Evolutionary conservation across 2,888 invertebrate species (phyloP).

Genomic region (Schizotus pectinicornis): DNA sequence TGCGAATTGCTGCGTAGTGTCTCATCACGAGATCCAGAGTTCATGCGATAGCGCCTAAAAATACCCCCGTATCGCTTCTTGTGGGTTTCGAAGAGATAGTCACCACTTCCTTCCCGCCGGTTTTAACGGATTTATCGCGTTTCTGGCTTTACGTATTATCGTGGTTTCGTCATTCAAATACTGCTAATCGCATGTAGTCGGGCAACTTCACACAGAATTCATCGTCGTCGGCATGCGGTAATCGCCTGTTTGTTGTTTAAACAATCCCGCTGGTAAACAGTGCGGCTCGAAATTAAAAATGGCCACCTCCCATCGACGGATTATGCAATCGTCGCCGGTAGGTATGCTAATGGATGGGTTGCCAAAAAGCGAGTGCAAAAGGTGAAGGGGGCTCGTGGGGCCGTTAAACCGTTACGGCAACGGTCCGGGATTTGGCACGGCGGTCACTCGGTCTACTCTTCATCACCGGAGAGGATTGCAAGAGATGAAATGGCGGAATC

Average conservation of each 20-base stretch:
- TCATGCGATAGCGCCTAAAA: constrained; percentile 7
- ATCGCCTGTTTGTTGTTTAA: not conserved
- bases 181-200: too few relatives aligned
- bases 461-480: constrained; percentile 22
- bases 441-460: constrained; percentile 28
- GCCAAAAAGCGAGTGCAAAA: constrained; percentile 28
- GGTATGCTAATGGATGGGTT: constrained; percentile 14
- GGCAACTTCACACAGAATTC: too few relatives aligned
- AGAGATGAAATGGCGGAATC: constrained; percentile 14
- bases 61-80: constrained; percentile 20
- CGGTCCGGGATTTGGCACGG: constrained; percentile 22
- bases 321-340: constrained; percentile 7
- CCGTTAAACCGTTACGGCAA: constrained; percentile 28
- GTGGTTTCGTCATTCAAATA: too few relatives aligned
- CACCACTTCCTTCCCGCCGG: constrained; percentile 28
- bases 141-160: too few relatives aligned
- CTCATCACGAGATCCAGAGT: not conserved
- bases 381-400: constrained; percentile 26
- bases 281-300: not conserved
- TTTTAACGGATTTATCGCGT: not conserved
- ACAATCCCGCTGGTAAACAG: not conserved
- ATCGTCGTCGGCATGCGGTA: too few relatives aligned
- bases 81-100: constrained; percentile 21
- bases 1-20: too few relatives aligned
- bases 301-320: not conserved